A percentile compares a stretch with the other conserved stretches of the same genome.
These are phyloP conservation scores for Eristalis pertinax DNA, from an alignment of 2,888 invertebrate genomes.

Conservation along the genomic window DNA sequence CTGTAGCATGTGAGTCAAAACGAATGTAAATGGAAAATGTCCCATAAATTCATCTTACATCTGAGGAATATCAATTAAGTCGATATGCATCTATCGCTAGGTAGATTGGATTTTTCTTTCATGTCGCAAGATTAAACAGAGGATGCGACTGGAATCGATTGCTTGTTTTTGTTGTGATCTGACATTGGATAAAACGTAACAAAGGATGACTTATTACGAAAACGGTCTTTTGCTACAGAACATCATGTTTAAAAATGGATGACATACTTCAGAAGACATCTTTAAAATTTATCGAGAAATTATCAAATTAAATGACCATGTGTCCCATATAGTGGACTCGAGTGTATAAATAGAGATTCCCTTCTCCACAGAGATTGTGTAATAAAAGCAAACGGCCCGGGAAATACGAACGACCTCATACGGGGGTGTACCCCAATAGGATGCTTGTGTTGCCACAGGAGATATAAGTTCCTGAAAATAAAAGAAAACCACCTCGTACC, in stretches of 20 bases:
- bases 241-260: too few species aligned
- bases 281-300: not conserved
- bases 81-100: not conserved
- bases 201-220: too few species aligned
- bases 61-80: constrained; percentile 34
- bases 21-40: constrained; percentile 22
- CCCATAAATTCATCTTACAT: constrained; percentile 32
- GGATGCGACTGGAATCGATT: not conserved
- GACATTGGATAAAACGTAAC: too few species aligned
- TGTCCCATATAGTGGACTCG: not conserved
- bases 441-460: too few species aligned
- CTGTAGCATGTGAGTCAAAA: constrained; percentile 10
- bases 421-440: not conserved
- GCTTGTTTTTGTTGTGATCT: not conserved
- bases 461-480: too few species aligned
- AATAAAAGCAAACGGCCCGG: not conserved
- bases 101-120: not conserved
- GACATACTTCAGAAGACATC: too few species aligned
- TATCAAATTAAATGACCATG: not conserved
- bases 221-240: too few species aligned
- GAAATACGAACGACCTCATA: not conserved
- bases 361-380: not conserved
- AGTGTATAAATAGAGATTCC: not conserved
- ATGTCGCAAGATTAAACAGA: not conserved
- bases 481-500: too few species aligned